Evolutionary conservation across 1,140 invertebrate genomes (phyloP).

Genomic region (Euwallacea similis): DNA sequence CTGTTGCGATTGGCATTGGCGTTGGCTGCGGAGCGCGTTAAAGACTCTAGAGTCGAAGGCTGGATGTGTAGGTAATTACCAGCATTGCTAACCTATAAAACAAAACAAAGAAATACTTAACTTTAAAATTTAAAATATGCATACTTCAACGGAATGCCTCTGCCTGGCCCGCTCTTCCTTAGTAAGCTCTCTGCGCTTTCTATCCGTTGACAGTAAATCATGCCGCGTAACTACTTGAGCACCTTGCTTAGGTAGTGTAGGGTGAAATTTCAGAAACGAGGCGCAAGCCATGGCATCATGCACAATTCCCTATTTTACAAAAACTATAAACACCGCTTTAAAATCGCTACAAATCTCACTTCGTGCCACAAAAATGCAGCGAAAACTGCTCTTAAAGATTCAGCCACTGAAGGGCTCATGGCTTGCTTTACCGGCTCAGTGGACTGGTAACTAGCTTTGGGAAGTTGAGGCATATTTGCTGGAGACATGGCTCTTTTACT

Average conservation of each 20-base stretch:
- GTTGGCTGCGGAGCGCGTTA: conserved; percentile 74
- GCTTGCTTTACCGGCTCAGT: conserved; percentile 72
- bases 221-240: conserved; percentile 70
- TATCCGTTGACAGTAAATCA: conserved; percentile 50
- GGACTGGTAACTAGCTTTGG: conserved; percentile 46
- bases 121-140: neutral
- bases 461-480: conserved; percentile 54
- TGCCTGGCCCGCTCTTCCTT: conserved; percentile 68
- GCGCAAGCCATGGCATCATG: conserved; percentile 97
- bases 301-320: conserved; percentile 66
- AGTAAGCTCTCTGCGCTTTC: conserved; percentile 56
- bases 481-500: conserved; percentile 68
- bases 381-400: conserved; percentile 90
- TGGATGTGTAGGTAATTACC: conserved; percentile 77
- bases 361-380: conserved; percentile 97
- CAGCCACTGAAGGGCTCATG: conserved; percentile 89
- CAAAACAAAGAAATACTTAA: neutral
- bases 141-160: conserved; percentile 84
- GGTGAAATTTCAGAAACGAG: conserved; percentile 94
- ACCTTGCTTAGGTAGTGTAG: conserved; percentile 79
- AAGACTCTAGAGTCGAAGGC: conserved; percentile 72
- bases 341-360: conserved; percentile 51
- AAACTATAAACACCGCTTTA: conserved; percentile 36
- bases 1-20: conserved; percentile 69
- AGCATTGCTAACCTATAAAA: conserved; percentile 59